These are phyloP conservation scores for Lordiphosa mommai DNA, from an alignment of 1,140 invertebrate genomes.

Conservation along the genomic window DNA sequence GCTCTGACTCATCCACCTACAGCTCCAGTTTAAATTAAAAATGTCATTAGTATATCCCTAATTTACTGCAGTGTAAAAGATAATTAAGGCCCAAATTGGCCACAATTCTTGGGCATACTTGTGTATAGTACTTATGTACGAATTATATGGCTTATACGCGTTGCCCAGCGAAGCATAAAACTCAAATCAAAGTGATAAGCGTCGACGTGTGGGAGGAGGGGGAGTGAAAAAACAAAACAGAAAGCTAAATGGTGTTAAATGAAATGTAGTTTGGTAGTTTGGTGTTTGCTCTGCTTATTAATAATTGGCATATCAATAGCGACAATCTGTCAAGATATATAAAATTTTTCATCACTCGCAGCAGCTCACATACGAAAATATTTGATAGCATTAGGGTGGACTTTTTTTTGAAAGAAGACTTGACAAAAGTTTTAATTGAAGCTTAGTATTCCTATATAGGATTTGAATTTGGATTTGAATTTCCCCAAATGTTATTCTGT, in stretches of 20 bases:
- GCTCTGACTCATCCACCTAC: conserved; percentile 19
- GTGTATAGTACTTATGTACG: conserved; percentile 11
- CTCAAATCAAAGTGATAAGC: conserved; percentile 12
- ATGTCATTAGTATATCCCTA: conserved; percentile 4
- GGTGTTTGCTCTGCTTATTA: not conserved
- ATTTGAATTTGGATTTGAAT: too few relatives aligned
- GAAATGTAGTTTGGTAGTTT: conserved; percentile 5
- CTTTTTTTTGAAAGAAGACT: too few relatives aligned
- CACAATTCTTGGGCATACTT: conserved; percentile 4
- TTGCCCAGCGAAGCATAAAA: conserved; percentile 25
- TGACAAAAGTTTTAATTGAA: too few relatives aligned
- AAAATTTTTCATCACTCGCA: not conserved
- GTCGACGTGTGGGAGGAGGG: conserved; percentile 19
- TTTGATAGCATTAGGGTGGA: too few relatives aligned
- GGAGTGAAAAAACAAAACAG: not conserved
- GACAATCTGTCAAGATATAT: conserved; percentile 18
- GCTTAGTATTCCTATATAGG: too few relatives aligned
- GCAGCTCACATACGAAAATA: too few relatives aligned
- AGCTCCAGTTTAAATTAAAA: too few relatives aligned
- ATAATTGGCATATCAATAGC: conserved; percentile 12
- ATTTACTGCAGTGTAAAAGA: conserved; percentile 15
- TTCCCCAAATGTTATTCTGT: too few relatives aligned
- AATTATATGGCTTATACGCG: conserved; percentile 41
- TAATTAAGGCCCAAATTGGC: conserved; percentile 15
- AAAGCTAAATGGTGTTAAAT: conserved; percentile 53